These are phyloP conservation scores for Chaetops frenatus DNA, from an alignment of 2,113 vertebrate genomes.

Conservation along the genomic window DNA sequence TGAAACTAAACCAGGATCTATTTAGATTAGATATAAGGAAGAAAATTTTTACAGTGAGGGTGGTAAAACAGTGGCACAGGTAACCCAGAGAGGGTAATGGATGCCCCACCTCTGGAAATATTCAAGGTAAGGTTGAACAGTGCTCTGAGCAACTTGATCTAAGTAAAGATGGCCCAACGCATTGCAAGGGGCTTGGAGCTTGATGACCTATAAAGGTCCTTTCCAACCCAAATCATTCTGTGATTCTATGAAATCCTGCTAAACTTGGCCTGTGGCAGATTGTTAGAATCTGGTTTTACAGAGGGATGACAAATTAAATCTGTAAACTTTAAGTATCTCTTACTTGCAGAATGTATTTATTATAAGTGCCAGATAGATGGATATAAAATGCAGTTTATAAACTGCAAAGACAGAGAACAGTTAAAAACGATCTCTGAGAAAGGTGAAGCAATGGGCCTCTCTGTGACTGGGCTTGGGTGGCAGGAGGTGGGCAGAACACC, in stretches of 20 bases:
- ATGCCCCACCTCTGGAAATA: not conserved
- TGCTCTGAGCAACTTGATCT: not conserved
- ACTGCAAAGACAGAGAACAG: not conserved
- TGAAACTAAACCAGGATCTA: not conserved
- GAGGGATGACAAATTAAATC: not conserved
- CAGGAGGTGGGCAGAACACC: not conserved
- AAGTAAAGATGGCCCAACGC: not conserved
- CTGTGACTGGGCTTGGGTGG: not conserved
- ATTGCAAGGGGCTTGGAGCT: not conserved
- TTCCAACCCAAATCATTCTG: not conserved
- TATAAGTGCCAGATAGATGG: not conserved
- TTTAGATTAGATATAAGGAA: not conserved
- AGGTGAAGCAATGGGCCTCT: not conserved
- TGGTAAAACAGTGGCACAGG: not conserved
- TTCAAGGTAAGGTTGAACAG: not conserved
- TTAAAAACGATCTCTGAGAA: not conserved
- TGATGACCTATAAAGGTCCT: not conserved
- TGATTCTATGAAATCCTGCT: not conserved
- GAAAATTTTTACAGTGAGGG: not conserved
- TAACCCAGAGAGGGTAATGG: not conserved
- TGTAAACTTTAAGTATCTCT: not conserved
- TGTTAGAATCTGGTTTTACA: not conserved
- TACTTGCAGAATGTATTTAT: not conserved
- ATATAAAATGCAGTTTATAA: not conserved
- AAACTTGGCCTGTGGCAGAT: not conserved